Conservation (phyloP, 2,888 invertebrate genomes). For the Netelia virgata region DNA sequence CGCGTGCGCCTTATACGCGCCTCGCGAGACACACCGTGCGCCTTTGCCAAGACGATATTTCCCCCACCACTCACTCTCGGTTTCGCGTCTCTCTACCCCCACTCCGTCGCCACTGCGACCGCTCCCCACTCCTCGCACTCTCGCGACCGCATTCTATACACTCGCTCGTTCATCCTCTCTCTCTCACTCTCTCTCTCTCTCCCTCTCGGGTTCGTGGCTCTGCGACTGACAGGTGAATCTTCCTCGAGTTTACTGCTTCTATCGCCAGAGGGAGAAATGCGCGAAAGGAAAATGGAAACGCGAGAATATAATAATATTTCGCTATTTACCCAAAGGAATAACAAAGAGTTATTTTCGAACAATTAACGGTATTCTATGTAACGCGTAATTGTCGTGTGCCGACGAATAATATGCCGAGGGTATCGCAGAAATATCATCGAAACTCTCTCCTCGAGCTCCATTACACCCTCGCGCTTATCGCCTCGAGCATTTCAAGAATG, state of each 20-base stretch:
- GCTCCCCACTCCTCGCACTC: constrained; percentile 8
- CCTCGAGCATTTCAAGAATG: too few relatives aligned
- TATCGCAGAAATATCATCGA: background rate
- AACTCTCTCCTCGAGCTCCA: too few relatives aligned
- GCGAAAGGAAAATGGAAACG: constrained; percentile 53
- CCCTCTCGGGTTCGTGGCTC: constrained; percentile 61
- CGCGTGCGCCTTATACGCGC: constrained; percentile 35
- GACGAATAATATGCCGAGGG: background rate
- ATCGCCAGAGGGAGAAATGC: background rate
- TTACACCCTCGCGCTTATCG: too few relatives aligned
- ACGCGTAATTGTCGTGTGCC: background rate
- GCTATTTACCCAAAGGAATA: constrained; percentile 46
- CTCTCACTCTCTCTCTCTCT: background rate
- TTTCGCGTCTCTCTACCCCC: constrained; percentile 2
- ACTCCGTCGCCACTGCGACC: constrained; percentile 9
- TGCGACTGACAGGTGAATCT: constrained; percentile 72
- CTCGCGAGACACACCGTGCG: constrained; percentile 35
- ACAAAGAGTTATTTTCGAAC: constrained; percentile 30
- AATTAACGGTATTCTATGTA: constrained; percentile 36
- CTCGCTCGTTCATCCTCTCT: constrained; percentile 46
- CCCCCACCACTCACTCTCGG: constrained; percentile 10
- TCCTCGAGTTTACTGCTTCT: constrained; percentile 61
- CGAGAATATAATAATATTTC: constrained; percentile 53
- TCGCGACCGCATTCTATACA: constrained; percentile 26
- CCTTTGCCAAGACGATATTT: constrained; percentile 35